phyloP scores from a whole-genome alignment of 2,113 vertebrate species.

The Rutilus rutilus region DNA sequence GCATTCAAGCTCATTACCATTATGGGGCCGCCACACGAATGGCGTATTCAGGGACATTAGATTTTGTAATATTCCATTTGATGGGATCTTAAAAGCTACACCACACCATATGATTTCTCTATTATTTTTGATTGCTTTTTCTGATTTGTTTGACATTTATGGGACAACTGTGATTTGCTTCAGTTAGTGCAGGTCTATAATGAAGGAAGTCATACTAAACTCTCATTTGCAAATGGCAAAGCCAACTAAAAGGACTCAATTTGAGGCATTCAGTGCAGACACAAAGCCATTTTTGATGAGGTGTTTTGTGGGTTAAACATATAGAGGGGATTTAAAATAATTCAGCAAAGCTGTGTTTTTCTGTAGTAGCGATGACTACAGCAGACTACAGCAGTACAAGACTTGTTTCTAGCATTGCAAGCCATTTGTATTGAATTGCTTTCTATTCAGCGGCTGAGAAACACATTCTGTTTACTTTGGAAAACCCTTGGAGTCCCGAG shows the following conservation, averaged over 20 bases:
- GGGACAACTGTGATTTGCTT: conserved; percentile 30
- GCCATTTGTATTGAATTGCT: conserved; percentile 37
- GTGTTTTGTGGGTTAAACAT: conserved; percentile 48
- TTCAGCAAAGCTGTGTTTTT: conserved; percentile 35
- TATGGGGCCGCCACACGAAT: background rate
- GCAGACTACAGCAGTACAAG: conserved; percentile 1
- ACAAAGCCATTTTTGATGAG: conserved; percentile 39
- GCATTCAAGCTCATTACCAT: conserved; percentile 17
- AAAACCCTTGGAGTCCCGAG: conserved; percentile 28
- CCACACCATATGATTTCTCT: conserved; percentile 2
- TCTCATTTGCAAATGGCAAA: conserved; percentile 6
- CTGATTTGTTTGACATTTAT: conserved; percentile 48
- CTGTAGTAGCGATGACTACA: conserved; percentile 11
- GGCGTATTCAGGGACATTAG: background rate
- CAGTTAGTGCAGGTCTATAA: conserved; percentile 33
- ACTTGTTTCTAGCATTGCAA: background rate
- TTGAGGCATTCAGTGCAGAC: conserved; percentile 23
- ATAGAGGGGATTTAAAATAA: conserved; percentile 38
- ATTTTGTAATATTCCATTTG: background rate
- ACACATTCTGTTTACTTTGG: conserved; percentile 53
- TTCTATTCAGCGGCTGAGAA: conserved; percentile 28
- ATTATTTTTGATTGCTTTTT: conserved; percentile 51
- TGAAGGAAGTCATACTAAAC: conserved; percentile 12
- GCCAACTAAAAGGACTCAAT: background rate
- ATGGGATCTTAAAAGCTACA: background rate